Evolutionary conservation across 2,888 invertebrate genomes (phyloP), one percentile per base, ranked within the genome.

Genomic region (Fragum sueziense): DNA sequence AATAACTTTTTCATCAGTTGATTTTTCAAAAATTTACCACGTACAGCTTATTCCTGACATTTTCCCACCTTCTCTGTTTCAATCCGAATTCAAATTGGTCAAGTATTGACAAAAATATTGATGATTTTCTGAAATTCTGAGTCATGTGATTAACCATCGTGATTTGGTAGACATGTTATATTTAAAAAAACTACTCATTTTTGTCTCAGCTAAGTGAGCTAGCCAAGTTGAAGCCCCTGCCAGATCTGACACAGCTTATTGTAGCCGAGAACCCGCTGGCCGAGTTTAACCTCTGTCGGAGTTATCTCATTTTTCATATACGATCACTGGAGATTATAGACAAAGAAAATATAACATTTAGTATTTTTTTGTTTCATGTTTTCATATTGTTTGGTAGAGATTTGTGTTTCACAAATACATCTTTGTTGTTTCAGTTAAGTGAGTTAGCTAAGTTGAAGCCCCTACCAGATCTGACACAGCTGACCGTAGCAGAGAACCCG

Each of bases 371-470:
- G 7, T 17, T 11, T 52, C n/a, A 52, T 37, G 2, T 9, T 67
- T 27, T 4, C 25, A 47, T 47, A 20, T 17, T 47, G 25, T 22
- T 68, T 1, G 29, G 27, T 6, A 2, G 6, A n/a, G 25, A 51
- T 51, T 37, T 41, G n/a, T 33, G 34, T 31, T 62, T 14, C 34
- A 4, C 20, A 33, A 6, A 2, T 33, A 27, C 14, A 34, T 65
- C n/a, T 31, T 34, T 31, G 54, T n/a, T 62, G 51, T 80, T 70
- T 6, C 87, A 92, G 92, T 77, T 92, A 62, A 89, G 85, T 80
- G 93, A 93, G 80, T 41, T 92, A n/a, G 83, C 89, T 62, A 92
- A 92, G 81, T 85, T 93, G 85, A 90, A 92, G 74, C 87, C 90
- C 0, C 82, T 93, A 27, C 87, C 88, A 61, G 91, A 92, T 75